Evolutionary conservation across 2,888 invertebrate species (phyloP).

Genomic region (Oxystoma pomonae): DNA sequence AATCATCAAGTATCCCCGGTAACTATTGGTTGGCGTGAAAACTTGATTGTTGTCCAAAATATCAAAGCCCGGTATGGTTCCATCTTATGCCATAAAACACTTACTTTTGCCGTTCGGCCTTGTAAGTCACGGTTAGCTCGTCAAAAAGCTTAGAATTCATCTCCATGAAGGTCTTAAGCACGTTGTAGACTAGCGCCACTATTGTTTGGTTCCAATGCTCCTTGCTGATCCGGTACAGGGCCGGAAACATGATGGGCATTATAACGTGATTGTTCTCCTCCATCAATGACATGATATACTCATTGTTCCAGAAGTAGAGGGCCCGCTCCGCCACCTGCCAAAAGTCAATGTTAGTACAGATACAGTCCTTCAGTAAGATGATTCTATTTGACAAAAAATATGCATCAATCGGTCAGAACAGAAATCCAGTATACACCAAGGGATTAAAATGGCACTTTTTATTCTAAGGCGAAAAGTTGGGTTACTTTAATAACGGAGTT

Average conservation of each 20-base stretch:
- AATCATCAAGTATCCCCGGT: too few relatives aligned
- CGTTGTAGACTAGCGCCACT: conserved; percentile 98
- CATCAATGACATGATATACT: conserved; percentile 98
- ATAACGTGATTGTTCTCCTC: conserved; percentile 98
- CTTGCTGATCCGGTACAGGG: conserved; percentile 97
- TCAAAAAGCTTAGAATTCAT: conserved; percentile 99
- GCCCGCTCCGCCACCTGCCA: conserved; percentile 79
- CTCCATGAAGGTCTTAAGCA: conserved; percentile 99
- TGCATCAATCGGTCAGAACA: too few relatives aligned
- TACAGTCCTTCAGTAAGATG: too few relatives aligned
- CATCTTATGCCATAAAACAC: conserved; percentile 40
- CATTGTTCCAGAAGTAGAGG: conserved; percentile 99
- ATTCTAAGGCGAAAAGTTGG: too few relatives aligned
- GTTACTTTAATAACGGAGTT: too few relatives aligned
- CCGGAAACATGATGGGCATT: conserved; percentile 99
- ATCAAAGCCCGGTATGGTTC: too few relatives aligned
- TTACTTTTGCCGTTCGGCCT: conserved; percentile 98
- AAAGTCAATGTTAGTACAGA: background rate
- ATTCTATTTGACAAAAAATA: too few relatives aligned
- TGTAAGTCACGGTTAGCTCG: conserved; percentile 97
- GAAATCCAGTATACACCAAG: too few relatives aligned
- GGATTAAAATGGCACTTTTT: too few relatives aligned
- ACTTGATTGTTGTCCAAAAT: too few relatives aligned
- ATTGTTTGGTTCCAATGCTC: conserved; percentile 99
- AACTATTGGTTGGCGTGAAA: too few relatives aligned